Evolutionary conservation across 2,888 invertebrate genomes (phyloP).

Genomic region (Trichopria drosophilae): DNA sequence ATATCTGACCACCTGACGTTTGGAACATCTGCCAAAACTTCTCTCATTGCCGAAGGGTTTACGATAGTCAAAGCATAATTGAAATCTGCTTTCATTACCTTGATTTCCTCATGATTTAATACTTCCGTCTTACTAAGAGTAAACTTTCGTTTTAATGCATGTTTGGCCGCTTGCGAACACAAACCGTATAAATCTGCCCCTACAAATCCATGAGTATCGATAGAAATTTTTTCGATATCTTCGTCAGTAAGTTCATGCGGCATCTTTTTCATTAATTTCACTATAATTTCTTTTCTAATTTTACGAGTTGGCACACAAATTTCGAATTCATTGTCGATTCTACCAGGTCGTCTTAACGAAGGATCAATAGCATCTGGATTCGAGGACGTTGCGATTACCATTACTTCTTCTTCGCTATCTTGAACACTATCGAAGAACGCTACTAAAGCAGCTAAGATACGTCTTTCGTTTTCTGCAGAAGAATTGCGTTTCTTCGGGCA

Average conservation of each 20-base stretch:
- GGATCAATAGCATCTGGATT: slow-evolving; percentile 77
- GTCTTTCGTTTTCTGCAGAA: slow-evolving; percentile 70
- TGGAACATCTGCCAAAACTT: slow-evolving; percentile 83
- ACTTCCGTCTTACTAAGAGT: too few relatives aligned
- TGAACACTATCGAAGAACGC: slow-evolving; percentile 67
- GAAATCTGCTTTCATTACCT: slow-evolving; percentile 62
- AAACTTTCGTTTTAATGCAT: slow-evolving; percentile 62
- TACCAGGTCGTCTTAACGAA: slow-evolving; percentile 75
- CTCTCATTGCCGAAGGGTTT: slow-evolving; percentile 89
- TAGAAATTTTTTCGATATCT: slow-evolving; percentile 68
- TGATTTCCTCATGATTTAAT: slow-evolving; percentile 15
- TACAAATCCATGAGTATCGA: slow-evolving; percentile 84
- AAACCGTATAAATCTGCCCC: slow-evolving; percentile 83
- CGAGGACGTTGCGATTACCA: slow-evolving; percentile 78
- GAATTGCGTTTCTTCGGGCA: slow-evolving; percentile 68
- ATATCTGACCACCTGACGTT: slow-evolving; percentile 92
- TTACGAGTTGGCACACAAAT: slow-evolving; percentile 73
- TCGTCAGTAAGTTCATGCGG: slow-evolving; percentile 62
- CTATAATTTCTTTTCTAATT: slow-evolving; percentile 70
- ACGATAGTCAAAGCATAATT: slow-evolving; percentile 69
- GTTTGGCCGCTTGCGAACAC: slow-evolving; percentile 73
- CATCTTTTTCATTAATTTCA: slow-evolving; percentile 65
- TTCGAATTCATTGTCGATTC: slow-evolving; percentile 81
- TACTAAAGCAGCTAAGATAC: slow-evolving; percentile 71
- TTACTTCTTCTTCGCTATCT: slow-evolving; percentile 61